These are phyloP conservation scores for Callorhinus ursinus DNA, from an alignment of 2,113 vertebrate species.

Conservation along the genomic window DNA sequence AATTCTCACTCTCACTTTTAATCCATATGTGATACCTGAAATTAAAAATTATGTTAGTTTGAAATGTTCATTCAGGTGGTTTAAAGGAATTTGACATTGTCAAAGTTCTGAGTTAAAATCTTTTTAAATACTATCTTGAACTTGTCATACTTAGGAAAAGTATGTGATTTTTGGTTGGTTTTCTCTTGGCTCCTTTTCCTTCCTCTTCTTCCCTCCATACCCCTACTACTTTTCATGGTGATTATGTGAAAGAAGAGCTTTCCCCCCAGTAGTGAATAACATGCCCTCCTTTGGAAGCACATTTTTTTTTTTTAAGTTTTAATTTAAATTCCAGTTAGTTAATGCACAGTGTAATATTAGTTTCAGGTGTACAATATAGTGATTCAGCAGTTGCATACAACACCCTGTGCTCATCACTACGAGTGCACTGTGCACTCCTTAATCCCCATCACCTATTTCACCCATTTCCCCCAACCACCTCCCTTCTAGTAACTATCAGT, in stretches of 20 bases:
- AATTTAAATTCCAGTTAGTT: background rate
- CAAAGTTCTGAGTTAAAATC: constrained; percentile 2
- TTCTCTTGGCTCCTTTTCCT: background rate
- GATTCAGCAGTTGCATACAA: background rate
- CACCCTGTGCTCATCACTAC: background rate
- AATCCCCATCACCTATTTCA: background rate
- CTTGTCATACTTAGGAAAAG: background rate
- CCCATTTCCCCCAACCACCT: background rate
- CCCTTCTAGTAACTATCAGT: background rate
- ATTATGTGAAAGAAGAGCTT: background rate
- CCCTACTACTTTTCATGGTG: background rate
- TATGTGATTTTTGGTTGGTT: background rate
- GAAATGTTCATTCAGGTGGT: background rate
- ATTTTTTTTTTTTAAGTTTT: background rate
- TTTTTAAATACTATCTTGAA: background rate
- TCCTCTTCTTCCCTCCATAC: background rate
- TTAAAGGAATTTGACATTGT: background rate
- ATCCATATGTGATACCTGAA: background rate
- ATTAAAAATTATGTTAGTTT: constrained; percentile 24
- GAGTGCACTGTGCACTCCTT: background rate
- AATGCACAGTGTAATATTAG: background rate
- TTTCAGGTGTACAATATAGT: background rate
- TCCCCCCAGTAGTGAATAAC: background rate
- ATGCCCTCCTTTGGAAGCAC: constrained; percentile 1
- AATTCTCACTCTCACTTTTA: background rate